Percentiles rank a stretch among this genome's conserved stretches.
phyloP scores from a whole-genome alignment of 2,888 invertebrate species.

The Ormyrus pomaceus region DNA sequence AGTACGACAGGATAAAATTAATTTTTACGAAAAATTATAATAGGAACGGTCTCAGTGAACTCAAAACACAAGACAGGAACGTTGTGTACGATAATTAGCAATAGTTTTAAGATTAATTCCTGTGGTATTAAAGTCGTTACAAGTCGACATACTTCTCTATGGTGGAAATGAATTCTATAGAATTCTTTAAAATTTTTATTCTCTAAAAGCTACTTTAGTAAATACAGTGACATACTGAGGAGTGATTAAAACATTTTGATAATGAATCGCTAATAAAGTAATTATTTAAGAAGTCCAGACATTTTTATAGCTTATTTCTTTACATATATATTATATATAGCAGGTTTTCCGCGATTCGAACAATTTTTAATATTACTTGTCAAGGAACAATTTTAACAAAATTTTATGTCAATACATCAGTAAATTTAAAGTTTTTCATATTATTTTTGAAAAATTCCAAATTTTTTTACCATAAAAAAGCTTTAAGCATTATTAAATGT shows the following conservation, averaged over 20 bases:
- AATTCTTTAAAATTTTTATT: constrained; percentile 60
- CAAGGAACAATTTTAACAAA: constrained; percentile 32
- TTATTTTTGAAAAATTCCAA: constrained; percentile 34
- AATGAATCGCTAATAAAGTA: constrained; percentile 69
- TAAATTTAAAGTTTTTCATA: constrained; percentile 9
- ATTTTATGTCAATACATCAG: constrained; percentile 36
- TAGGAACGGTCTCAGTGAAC: constrained; percentile 55
- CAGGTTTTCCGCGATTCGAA: constrained; percentile 39
- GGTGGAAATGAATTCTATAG: constrained; percentile 56
- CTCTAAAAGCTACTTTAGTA: constrained; percentile 61
- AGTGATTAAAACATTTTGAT: constrained; percentile 72
- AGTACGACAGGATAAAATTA: constrained; percentile 60
- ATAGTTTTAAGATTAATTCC: constrained; percentile 60
- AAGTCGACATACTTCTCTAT: constrained; percentile 56
- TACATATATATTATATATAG: constrained; percentile 35
- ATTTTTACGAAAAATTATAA: constrained; percentile 48
- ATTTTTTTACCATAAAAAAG: constrained; percentile 19
- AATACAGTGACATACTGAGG: constrained; percentile 63
- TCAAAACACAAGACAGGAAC: constrained; percentile 54
- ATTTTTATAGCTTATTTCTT: constrained; percentile 64
- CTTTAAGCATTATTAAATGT: constrained; percentile 33
- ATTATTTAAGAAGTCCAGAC: constrained; percentile 67
- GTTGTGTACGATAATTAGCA: constrained; percentile 56
- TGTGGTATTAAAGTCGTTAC: constrained; percentile 58
- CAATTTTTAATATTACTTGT: constrained; percentile 45